Evolutionary conservation across 1,140 invertebrate genomes (phyloP).

Genomic region (Drosophila subobscura): DNA sequence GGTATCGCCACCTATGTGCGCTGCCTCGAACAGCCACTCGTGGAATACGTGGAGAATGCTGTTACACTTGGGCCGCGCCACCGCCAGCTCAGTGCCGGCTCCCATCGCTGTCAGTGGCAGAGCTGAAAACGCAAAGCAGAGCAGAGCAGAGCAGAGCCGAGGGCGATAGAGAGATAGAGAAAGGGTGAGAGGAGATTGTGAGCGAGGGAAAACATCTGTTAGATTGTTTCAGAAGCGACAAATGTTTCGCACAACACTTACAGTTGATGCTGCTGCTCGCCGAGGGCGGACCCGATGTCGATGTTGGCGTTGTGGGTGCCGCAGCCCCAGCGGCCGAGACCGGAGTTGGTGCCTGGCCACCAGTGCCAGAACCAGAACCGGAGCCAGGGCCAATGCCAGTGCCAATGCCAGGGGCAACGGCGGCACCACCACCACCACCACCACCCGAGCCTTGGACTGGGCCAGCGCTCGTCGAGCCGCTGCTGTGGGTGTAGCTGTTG

Average conservation of each 20-base stretch:
- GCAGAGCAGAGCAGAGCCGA: not conserved
- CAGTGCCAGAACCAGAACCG: conserved; percentile 54
- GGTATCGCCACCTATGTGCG: conserved; percentile 91
- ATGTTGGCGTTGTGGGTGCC: conserved; percentile 86
- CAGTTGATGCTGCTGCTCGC: conserved; percentile 88
- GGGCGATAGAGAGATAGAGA: conserved; percentile 8
- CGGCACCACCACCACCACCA: not conserved
- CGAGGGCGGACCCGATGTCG: conserved; percentile 87
- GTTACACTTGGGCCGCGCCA: conserved; percentile 93
- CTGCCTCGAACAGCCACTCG: conserved; percentile 98
- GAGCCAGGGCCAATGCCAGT: conserved; percentile 55
- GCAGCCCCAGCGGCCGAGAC: conserved; percentile 83
- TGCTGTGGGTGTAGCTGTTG: not conserved
- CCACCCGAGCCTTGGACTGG: conserved; percentile 4
- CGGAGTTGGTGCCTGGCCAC: conserved; percentile 17
- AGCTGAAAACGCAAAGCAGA: conserved; percentile 42
- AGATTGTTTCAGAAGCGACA: conserved; percentile 42
- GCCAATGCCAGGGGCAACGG: not conserved
- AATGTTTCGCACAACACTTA: conserved; percentile 83
- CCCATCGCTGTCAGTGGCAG: conserved; percentile 84
- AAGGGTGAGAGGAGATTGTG: not conserved
- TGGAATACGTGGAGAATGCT: conserved; percentile 98
- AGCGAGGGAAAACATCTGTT: conserved; percentile 41
- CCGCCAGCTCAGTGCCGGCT: conserved; percentile 87
- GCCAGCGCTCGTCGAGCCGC: conserved; percentile 18